These are phyloP conservation scores for Leucopsar rothschildi DNA, from an alignment of 2,113 vertebrate genomes.

Conservation along the genomic window DNA sequence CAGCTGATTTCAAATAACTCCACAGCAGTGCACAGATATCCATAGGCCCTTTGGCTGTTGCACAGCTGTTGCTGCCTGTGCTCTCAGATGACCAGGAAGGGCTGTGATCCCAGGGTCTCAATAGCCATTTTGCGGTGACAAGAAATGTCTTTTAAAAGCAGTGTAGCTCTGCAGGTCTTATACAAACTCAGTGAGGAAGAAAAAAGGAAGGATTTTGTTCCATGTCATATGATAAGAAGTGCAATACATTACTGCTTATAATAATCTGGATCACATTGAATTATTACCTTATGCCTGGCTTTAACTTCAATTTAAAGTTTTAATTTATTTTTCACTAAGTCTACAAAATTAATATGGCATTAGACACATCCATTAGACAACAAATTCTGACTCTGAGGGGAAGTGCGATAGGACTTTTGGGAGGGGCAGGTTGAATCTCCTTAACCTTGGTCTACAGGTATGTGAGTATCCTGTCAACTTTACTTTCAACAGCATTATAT, in stretches of 20 bases:
- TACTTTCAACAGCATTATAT: not conserved
- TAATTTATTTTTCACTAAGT: not conserved
- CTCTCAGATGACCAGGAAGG: not conserved
- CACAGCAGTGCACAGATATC: fast-evolving
- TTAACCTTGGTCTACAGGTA: not conserved
- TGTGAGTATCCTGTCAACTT: not conserved
- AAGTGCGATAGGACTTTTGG: not conserved
- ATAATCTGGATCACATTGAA: not conserved
- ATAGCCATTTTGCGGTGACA: not conserved
- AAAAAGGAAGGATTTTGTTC: not conserved
- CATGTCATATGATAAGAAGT: fast-evolving
- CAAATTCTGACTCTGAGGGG: not conserved
- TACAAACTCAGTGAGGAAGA: not conserved
- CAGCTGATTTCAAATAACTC: not conserved
- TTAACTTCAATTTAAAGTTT: not conserved
- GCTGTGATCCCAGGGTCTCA: not conserved
- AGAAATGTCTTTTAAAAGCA: not conserved
- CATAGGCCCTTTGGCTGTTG: not conserved
- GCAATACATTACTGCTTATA: not conserved
- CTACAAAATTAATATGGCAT: not conserved
- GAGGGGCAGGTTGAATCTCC: not conserved
- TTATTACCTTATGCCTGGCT: not conserved
- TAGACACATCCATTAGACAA: not conserved
- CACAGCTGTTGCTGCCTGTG: not conserved
- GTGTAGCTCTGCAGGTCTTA: not conserved